Evolutionary conservation across 1,140 invertebrate genomes (phyloP), one percentile per base, ranked within the genome.

Genomic region (Chionoecetes opilio): DNA sequence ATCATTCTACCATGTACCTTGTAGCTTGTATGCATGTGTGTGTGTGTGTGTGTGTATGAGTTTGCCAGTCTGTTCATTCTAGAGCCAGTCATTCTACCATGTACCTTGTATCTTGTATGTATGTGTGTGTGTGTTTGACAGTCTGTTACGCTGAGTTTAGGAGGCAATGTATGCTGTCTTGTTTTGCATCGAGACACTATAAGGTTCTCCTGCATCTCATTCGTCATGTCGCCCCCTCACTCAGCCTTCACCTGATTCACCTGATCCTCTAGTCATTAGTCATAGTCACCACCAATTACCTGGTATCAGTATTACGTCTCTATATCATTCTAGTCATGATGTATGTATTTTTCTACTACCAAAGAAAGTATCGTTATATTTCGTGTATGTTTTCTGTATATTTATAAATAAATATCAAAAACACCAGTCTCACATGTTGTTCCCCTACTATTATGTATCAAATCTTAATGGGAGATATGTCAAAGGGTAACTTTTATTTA

Each of bases 401-500:
- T 92, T 32, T 92, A 2, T 92, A 34, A 75, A 82, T 92, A 92
- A 75, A 75, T 92, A 92, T 92, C 32, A 32, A 75, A 82, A 75
- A 92, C 75, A 82, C 75, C 31, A 26, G 37, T 82, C 26, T 46
- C 2, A 75, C 26, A 8, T 46, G 5, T 46, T 5, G 14, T 46
- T 46, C 14, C 14, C 41, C 14, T 46, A 1, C n/a, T 75, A 2
- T 53, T 17, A 53, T 9, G 11, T 9, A 9, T 17, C 46, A 53
- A 0, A n/a, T n/a, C n/a, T 53, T 53, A 53, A 9, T 2, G 21
- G 11, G 21, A 53, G 46, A 9, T 53, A 17, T 53, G 46, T 53
- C 2, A 17, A 53, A 9, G 21, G 46, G 46, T 9, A 17, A 3
- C n/a, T n/a, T n/a, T n/a, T n/a, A n/a, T n/a, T 1, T 11, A 53